A percentile compares a stretch with the other conserved stretches of the same genome.
phyloP scores from a whole-genome alignment of 2,797 vertebrate genomes.

The Myotis vivesi region DNA sequence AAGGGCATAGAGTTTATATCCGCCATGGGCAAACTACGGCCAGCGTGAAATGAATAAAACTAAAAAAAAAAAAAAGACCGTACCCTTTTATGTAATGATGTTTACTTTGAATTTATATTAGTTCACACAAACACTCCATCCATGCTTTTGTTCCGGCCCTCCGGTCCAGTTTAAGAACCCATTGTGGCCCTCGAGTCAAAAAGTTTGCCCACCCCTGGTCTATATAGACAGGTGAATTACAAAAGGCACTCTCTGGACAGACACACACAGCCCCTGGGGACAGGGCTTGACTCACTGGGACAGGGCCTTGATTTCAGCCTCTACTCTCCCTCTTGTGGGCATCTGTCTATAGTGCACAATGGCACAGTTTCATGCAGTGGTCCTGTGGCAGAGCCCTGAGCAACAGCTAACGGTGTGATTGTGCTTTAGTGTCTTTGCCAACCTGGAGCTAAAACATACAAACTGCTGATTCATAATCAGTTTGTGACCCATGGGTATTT shows the following conservation, averaged over 20 bases:
- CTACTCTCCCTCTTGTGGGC: background rate
- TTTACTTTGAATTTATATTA: too few species aligned
- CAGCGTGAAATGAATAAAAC: too few species aligned
- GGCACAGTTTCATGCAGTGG: background rate
- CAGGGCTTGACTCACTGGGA: background rate
- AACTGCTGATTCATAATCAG: background rate
- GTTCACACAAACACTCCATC: too few species aligned
- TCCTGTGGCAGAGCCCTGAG: background rate
- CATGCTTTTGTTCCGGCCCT: too few species aligned
- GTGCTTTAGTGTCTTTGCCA: background rate
- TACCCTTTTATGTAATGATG: too few species aligned
- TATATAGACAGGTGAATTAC: background rate
- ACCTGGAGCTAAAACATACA: background rate
- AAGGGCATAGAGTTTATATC: too few species aligned
- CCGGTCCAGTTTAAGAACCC: too few species aligned
- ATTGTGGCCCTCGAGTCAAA: too few species aligned
- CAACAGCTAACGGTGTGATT: background rate
- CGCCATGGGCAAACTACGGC: too few species aligned
- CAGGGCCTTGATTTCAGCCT: background rate
- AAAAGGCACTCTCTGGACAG: background rate
- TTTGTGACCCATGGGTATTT: background rate
- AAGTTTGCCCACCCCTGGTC: too few species aligned
- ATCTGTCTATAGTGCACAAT: background rate
- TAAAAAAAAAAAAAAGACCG: too few species aligned
- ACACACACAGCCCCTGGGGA: background rate